These are phyloP conservation scores for Otus sunia DNA, from an alignment of 2,113 vertebrate species.

Conservation along the genomic window DNA sequence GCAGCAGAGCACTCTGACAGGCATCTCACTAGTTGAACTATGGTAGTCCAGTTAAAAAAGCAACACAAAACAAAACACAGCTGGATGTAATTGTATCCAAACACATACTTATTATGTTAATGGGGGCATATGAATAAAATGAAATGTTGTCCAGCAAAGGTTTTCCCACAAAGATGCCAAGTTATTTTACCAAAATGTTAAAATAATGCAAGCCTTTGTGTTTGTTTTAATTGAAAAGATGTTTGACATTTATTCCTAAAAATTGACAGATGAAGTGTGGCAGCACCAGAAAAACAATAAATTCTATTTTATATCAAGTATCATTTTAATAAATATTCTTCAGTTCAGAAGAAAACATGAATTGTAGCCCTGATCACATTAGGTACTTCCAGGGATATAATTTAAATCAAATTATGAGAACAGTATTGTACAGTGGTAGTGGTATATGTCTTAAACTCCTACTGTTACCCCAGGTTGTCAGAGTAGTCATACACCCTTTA, in stretches of 20 bases:
- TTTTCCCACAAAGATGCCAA: conserved; percentile 10
- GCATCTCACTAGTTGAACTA: conserved; percentile 32
- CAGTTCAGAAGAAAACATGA: not conserved
- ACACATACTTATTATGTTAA: conserved; percentile 53
- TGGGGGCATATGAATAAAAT: conserved; percentile 9
- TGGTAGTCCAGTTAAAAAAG: conserved; percentile 37
- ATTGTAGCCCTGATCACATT: not conserved
- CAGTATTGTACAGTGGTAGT: not conserved
- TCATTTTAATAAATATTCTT: not conserved
- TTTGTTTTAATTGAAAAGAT: not conserved
- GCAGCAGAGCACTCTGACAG: conserved; percentile 26
- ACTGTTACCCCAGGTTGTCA: not conserved
- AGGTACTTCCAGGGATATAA: not conserved
- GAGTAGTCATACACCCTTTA: not conserved
- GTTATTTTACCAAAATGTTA: not conserved
- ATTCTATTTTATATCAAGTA: not conserved
- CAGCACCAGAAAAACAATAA: not conserved
- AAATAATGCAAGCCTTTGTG: not conserved
- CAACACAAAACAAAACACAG: conserved; percentile 49
- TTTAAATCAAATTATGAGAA: not conserved
- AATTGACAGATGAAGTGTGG: not conserved
- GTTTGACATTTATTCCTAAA: not conserved
- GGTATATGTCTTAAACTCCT: not conserved
- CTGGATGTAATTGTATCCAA: conserved; percentile 56
- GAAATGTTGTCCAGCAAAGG: conserved; percentile 41